Evolutionary conservation across 2,888 invertebrate genomes (phyloP).

Genomic region (Lamproptera curius): DNA sequence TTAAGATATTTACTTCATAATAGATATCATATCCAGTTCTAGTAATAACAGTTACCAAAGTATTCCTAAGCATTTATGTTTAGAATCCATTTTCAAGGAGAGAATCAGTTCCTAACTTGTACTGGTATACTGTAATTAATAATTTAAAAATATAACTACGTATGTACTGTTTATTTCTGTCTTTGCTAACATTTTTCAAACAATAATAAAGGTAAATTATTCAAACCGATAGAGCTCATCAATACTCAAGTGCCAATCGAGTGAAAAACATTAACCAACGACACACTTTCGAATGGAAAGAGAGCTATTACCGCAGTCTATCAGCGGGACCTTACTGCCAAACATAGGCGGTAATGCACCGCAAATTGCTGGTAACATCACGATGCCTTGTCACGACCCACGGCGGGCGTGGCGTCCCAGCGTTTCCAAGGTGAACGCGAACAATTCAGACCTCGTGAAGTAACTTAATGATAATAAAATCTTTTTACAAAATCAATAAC

Average conservation of each 20-base stretch:
- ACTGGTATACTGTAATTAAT: too few relatives aligned
- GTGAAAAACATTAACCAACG: slow-evolving; percentile 12
- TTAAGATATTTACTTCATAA: too few relatives aligned
- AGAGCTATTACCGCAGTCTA: slow-evolving; percentile 11
- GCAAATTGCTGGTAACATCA: slow-evolving; percentile 35
- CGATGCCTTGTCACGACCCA: slow-evolving; percentile 36
- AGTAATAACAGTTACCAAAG: too few relatives aligned
- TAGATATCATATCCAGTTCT: too few relatives aligned
- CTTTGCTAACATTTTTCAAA: too few relatives aligned
- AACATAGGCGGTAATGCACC: slow-evolving; percentile 30
- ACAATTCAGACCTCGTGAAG: slow-evolving; percentile 6
- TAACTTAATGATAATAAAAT: neutral
- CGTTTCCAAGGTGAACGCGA: slow-evolving; percentile 1
- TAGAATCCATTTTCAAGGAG: too few relatives aligned
- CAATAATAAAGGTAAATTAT: too few relatives aligned
- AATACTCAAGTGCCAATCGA: slow-evolving; percentile 8
- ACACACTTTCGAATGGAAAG: slow-evolving; percentile 13
- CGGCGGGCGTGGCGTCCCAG: slow-evolving; percentile 9
- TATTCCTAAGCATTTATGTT: too few relatives aligned
- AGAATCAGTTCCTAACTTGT: too few relatives aligned
- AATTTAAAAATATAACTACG: too few relatives aligned
- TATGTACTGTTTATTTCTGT: too few relatives aligned
- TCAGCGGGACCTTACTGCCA: slow-evolving; percentile 20
- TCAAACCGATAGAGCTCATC: too few relatives aligned
- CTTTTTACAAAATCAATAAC: neutral